Evolutionary conservation across 2,113 vertebrate species (phyloP), one percentile per base, ranked within the genome.

Genomic region (Thryonomys swinderianus): DNA sequence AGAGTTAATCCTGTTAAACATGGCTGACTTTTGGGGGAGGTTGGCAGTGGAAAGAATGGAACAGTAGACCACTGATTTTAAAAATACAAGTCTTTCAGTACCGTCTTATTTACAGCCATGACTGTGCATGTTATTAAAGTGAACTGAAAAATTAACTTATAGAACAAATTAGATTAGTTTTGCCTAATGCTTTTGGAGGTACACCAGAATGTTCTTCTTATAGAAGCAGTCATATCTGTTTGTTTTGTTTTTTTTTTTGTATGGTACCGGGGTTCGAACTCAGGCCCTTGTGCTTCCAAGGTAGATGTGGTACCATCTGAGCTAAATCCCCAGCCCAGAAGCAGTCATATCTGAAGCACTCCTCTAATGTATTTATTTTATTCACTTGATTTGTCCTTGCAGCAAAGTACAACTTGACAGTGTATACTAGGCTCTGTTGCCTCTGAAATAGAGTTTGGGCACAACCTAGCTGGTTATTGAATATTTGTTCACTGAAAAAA

Each of bases 121-220:
- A 59, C 32, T 81, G 66, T 57, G 18, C 4, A 25, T 67, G n/a
- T 21, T 84, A 87, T 34, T 48, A 37, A 61, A 48, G 48, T 64
- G 51, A 67, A 95, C 34, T 78, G 82, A 85, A 92, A 87, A 85
- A 51, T 79, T 73, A n/a, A 73, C 21, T 84, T 86, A 62, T 90
- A 55, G 32, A 73, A 53, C 57, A 66, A 25, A 73, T 92, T 55
- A 57, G 32, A 64, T 92, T 62, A 74, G 2, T 88, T 20, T 94
- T 92, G 11, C 18, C 71, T 73, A 42, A 73, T 88, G 69, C 34
- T 55, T 93, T 88, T 61, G 88, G 7, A 57, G 42, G 61, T 53
- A 64, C 71, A 74, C 55, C 48, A 87, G n/a, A 88, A 85, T 93
- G 7, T 76, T 88, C 16, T 48, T 81, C 30, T 85, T 23, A 40